Percentiles rank a stretch among this genome's conserved stretches.
These are phyloP conservation scores for Nicator chloris DNA, from an alignment of 2,113 vertebrate genomes.

Conservation along the genomic window DNA sequence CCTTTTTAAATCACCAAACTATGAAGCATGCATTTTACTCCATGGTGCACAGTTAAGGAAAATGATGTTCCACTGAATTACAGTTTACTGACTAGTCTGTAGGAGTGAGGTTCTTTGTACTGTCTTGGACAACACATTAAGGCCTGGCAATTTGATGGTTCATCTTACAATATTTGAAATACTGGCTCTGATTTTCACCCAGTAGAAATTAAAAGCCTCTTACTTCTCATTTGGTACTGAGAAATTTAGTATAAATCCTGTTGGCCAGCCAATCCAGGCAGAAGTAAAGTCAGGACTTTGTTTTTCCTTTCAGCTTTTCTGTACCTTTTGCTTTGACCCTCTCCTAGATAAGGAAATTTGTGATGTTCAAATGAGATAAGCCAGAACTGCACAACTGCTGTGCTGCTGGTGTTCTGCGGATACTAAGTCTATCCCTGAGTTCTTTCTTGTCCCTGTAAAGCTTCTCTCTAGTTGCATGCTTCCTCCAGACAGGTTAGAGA, in stretches of 20 bases:
- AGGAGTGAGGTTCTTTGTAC: background rate
- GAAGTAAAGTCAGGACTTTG: background rate
- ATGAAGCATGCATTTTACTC: background rate
- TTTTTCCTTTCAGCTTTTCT: background rate
- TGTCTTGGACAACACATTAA: background rate
- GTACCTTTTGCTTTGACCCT: background rate
- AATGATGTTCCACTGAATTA: background rate
- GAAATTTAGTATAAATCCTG: background rate
- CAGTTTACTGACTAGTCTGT: background rate
- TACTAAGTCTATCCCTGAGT: background rate
- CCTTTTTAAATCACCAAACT: background rate
- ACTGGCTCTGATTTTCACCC: background rate
- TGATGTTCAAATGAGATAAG: background rate
- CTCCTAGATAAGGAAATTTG: background rate
- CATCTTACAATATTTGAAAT: background rate
- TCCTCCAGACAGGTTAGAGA: conserved; percentile 14
- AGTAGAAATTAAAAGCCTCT: background rate
- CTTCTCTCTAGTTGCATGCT: background rate
- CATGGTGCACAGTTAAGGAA: background rate
- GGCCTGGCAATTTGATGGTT: background rate
- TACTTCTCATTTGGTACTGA: background rate
- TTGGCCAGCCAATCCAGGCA: background rate
- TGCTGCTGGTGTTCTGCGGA: background rate
- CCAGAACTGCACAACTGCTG: background rate
- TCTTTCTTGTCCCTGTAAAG: background rate